phyloP scores from a whole-genome alignment of 2,888 invertebrate genomes.

The Deroplatys truncata region DNA sequence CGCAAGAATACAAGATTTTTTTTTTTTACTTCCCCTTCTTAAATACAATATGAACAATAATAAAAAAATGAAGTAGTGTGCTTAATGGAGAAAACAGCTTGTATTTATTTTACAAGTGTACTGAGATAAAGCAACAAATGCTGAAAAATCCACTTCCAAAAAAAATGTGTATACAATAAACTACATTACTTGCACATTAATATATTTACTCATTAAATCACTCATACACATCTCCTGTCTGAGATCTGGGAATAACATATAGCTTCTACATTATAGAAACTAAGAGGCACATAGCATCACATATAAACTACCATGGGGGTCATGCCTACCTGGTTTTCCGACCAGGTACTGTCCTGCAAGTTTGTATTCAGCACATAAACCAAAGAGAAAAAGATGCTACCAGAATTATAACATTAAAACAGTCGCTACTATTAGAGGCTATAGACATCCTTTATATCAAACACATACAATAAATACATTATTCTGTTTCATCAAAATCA shows the following conservation, averaged over 20 bases:
- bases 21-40: neutral
- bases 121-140: neutral
- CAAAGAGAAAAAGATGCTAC: slow-evolving; percentile 14
- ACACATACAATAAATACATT: neutral
- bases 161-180: neutral
- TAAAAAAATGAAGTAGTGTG: neutral
- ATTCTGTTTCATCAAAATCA: too few relatives aligned
- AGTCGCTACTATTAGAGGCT: neutral
- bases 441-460: neutral
- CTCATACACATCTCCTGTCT: neutral
- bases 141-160: too few relatives aligned
- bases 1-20: neutral
- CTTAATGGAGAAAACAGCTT: neutral
- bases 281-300: neutral
- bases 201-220: neutral
- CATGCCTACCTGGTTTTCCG: slow-evolving; percentile 27
- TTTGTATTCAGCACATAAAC: slow-evolving; percentile 18
- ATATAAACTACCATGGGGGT: neutral
- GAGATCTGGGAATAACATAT: neutral
- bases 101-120: neutral
- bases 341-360: slow-evolving; percentile 26
- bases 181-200: neutral
- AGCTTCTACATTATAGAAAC: neutral
- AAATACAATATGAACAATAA: neutral
- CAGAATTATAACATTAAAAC: neutral